These are phyloP conservation scores for Priocnemis perturbator DNA, from an alignment of 2,888 invertebrate genomes.

Conservation along the genomic window DNA sequence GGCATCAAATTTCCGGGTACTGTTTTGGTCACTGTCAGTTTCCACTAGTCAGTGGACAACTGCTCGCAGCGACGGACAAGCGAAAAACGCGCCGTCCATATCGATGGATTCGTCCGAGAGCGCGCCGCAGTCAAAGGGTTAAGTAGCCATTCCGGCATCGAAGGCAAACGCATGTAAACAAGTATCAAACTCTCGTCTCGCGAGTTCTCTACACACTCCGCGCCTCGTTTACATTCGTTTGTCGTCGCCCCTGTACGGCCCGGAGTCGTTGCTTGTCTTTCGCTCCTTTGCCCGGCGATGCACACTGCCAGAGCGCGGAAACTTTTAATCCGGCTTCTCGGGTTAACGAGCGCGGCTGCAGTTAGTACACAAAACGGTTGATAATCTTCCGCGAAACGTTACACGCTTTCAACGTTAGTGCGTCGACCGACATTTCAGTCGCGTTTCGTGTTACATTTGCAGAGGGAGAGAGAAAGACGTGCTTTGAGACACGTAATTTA, in stretches of 20 bases:
- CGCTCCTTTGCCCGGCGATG: slow-evolving; percentile 29
- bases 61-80: too few species aligned
- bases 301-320: slow-evolving; percentile 16
- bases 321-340: slow-evolving; percentile 42
- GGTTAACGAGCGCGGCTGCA: slow-evolving; percentile 5
- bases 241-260: slow-evolving; percentile 38
- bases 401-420: neutral
- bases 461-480: too few species aligned
- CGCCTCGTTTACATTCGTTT: slow-evolving; percentile 56
- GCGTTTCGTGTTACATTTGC: too few species aligned
- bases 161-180: slow-evolving; percentile 55
- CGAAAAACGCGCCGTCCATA: too few species aligned
- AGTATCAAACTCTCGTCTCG: slow-evolving; percentile 57
- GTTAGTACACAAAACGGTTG: slow-evolving; percentile 3
- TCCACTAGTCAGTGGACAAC: too few species aligned
- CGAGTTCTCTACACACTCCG: slow-evolving; percentile 48
- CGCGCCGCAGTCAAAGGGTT: too few species aligned
- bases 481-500: too few species aligned
- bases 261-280: slow-evolving; percentile 41
- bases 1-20: too few species aligned
- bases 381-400: neutral
- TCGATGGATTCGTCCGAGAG: too few species aligned
- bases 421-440: too few species aligned
- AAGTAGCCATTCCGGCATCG: slow-evolving; percentile 34
- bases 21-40: too few species aligned